Conservation (phyloP, 2,888 invertebrate species). For the Spodoptera picta region DNA sequence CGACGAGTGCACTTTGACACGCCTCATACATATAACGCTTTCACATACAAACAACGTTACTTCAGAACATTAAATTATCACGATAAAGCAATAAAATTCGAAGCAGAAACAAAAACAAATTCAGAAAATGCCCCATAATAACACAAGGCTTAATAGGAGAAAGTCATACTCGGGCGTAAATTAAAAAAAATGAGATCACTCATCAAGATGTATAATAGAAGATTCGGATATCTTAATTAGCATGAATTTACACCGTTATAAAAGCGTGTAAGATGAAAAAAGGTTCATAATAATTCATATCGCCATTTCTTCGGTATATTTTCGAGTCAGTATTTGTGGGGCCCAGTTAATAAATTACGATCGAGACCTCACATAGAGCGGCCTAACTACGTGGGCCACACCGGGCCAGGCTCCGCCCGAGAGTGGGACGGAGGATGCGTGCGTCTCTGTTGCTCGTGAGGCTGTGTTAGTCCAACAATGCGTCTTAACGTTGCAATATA, state of each 20-base stretch:
- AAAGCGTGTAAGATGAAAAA: constrained; percentile 59
- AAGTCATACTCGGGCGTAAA: constrained; percentile 60
- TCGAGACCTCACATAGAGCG: constrained; percentile 84
- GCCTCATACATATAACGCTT: constrained; percentile 50
- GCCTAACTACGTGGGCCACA: constrained; percentile 79
- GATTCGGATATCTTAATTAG: constrained; percentile 77
- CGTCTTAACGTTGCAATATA: constrained; percentile 50
- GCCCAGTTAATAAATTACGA: constrained; percentile 83
- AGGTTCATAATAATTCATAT: constrained; percentile 74
- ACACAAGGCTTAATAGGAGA: constrained; percentile 59
- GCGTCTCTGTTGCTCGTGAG: constrained; percentile 43
- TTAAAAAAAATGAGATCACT: constrained; percentile 62
- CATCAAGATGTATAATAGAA: constrained; percentile 67
- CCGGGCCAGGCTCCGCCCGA: constrained; percentile 77
- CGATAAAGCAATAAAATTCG: constrained; percentile 74
- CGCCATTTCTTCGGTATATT: constrained; percentile 73
- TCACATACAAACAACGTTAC: constrained; percentile 52
- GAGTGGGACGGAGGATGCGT: constrained; percentile 61
- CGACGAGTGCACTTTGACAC: constrained; percentile 57
- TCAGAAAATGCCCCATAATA: constrained; percentile 63
- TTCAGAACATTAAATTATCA: constrained; percentile 62
- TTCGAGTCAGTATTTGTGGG: constrained; percentile 79
- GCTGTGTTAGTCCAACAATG: constrained; percentile 47
- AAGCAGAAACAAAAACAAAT: constrained; percentile 67
- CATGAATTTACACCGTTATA: constrained; percentile 71